Evolutionary conservation across 2,113 vertebrate species (phyloP), one percentile per base, ranked within the genome.

Genomic region (Lichenostomus cassidix): DNA sequence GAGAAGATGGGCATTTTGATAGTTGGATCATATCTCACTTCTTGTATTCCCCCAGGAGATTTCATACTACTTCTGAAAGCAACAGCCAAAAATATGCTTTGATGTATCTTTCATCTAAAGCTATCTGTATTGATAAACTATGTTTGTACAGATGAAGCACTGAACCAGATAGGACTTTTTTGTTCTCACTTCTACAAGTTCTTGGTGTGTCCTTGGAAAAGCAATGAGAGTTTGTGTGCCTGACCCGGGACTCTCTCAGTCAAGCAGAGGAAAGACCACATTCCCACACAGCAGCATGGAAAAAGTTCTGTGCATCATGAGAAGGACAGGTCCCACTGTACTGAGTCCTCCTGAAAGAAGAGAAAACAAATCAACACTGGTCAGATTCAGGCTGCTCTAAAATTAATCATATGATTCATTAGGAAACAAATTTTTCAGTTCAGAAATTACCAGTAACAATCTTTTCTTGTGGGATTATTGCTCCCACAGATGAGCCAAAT

Each of bases 41-140:
- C 83, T 90, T 92, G 60, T 23, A 35, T 78, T 95, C 31, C 53
- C 83, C 25, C 37, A 58, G 82, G 83, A 95, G 82, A 76, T 63
- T 87, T 77, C 90, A 53, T 62, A 73, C 42, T 73, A 83, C 47
- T 70, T 92, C 78, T 95, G 67, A 94, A 95, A 86, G 88, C 76
- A 74, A 90, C 64, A 86, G 90, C 47, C 68, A 63, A 79, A 92
- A 93, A 74, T 44, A 77, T 41, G 46, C 87, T 95, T 94, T 94
- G 92, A 95, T 93, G 44, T 92, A 80, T 83, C 75, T 94, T 92
- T 93, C 44, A 93, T 93, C 90, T 90, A 77, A 92, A 64, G 47
- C 59, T 86, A 86, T 77, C 71, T 93, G 15, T 76, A 85, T 50
- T 56, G 88, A 96, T 86, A 83, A 87, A 86, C 82, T 49, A 18